Percentiles rank a stretch among this genome's conserved stretches.
These are phyloP conservation scores for Lichenostomus cassidix DNA, from an alignment of 2,113 vertebrate species.

Conservation along the genomic window DNA sequence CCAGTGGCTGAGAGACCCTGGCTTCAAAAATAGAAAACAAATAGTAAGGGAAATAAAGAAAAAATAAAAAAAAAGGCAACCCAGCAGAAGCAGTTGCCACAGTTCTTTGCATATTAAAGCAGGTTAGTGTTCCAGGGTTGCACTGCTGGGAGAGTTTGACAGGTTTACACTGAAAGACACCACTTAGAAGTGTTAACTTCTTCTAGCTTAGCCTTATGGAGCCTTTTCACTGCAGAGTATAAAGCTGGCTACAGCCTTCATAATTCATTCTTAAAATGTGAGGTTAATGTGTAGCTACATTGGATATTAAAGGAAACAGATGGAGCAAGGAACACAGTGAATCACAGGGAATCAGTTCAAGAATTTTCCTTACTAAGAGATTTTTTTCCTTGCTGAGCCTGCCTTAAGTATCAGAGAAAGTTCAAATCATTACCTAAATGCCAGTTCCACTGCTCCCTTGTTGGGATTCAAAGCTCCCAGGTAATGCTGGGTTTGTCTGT, in stretches of 20 bases:
- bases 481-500: not conserved
- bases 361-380: slow-evolving; percentile 24
- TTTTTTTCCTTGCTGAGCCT: slow-evolving; percentile 7
- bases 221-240: not conserved
- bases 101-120: not conserved
- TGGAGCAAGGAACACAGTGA: slow-evolving; percentile 59
- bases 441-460: not conserved
- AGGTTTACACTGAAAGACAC: slow-evolving; percentile 2
- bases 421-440: not conserved
- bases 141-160: not conserved
- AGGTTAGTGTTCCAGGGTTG: not conserved
- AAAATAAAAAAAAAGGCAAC: not conserved
- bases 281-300: slow-evolving; percentile 22
- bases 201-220: slow-evolving; percentile 35
- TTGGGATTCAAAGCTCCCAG: not conserved
- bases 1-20: not conserved
- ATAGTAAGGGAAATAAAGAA: not conserved
- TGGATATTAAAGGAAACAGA: slow-evolving; percentile 53
- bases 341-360: slow-evolving; percentile 54
- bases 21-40: not conserved
- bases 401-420: slow-evolving; percentile 20
- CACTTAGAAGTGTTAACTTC: slow-evolving; percentile 32
- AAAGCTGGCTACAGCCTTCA: slow-evolving; percentile 1
- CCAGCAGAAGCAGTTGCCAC: not conserved
- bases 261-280: slow-evolving; percentile 63